phyloP scores from a whole-genome alignment of 2,888 invertebrate genomes.

The Cordylochernes scorpioides region DNA sequence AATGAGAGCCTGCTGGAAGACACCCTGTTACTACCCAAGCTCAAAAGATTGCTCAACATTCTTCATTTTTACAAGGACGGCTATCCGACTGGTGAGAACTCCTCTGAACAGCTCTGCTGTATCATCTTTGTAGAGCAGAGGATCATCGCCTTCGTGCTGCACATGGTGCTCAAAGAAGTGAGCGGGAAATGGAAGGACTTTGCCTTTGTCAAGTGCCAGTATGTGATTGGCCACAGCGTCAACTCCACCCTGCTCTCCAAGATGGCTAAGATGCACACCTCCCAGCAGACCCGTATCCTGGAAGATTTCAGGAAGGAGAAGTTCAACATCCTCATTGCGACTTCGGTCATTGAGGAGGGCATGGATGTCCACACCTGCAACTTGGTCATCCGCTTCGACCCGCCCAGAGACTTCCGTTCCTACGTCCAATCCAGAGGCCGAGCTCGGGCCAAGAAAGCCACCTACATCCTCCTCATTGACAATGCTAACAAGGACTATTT shows the following conservation, averaged over 20 bases:
- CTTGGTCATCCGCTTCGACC: constrained; percentile 59
- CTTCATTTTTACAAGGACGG: too few species aligned
- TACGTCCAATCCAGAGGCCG: constrained; percentile 67
- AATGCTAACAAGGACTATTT: too few species aligned
- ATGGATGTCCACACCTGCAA: constrained; percentile 82
- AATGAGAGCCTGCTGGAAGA: too few species aligned
- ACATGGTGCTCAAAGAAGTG: constrained; percentile 34
- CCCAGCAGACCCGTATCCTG: constrained; percentile 17
- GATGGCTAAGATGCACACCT: constrained; percentile 17
- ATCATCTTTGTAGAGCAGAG: constrained; percentile 70
- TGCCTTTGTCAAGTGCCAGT: constrained; percentile 31
- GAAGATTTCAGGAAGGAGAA: constrained; percentile 56
- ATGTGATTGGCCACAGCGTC: constrained; percentile 37
- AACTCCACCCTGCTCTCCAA: constrained; percentile 20
- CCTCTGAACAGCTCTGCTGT: constrained; percentile 59
- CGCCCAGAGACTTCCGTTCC: constrained; percentile 34
- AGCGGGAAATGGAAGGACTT: constrained; percentile 1
- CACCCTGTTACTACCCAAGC: too few species aligned
- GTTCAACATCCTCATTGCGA: constrained; percentile 63
- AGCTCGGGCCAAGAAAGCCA: constrained; percentile 47
- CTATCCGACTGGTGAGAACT: too few species aligned
- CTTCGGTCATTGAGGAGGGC: constrained; percentile 67
- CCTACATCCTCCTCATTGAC: constrained; percentile 49
- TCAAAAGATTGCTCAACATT: too few species aligned
- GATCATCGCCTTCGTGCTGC: constrained; percentile 62